Percentiles rank a stretch among this genome's conserved stretches.
Conservation (phyloP, 2,113 vertebrate genomes). For the Urocynchramus pylzowi region DNA sequence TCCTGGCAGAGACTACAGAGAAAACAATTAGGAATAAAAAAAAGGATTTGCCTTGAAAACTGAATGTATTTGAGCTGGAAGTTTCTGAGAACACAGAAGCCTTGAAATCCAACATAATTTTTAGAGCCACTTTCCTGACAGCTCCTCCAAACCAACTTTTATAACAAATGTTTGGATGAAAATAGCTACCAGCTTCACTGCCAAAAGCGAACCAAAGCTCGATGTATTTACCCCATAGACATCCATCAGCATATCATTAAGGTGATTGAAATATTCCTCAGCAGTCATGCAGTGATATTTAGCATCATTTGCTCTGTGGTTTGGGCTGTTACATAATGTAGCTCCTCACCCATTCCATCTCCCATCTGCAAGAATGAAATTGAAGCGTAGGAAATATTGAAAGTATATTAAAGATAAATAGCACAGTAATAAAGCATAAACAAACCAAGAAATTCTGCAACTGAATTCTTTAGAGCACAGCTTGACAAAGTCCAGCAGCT, state of each 20-base stretch:
- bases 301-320: background rate
- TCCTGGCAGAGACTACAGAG: background rate
- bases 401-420: background rate
- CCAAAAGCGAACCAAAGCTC: background rate
- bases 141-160: background rate
- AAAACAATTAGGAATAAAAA: background rate
- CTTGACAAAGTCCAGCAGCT: background rate
- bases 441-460: background rate
- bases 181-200: background rate
- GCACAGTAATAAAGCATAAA: background rate
- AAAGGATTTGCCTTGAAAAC: background rate
- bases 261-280: constrained; percentile 63
- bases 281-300: constrained; percentile 33
- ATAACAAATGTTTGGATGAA: background rate
- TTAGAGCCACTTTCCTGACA: background rate
- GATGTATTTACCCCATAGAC: constrained; percentile 38
- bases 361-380: background rate
- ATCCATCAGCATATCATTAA: constrained; percentile 63
- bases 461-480: background rate
- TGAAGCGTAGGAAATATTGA: background rate
- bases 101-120: background rate
- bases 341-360: background rate
- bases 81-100: background rate
- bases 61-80: background rate
- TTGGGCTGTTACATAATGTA: background rate